Evolutionary conservation across 2,113 vertebrate genomes (phyloP).

Genomic region (Pelobates fuscus): DNA sequence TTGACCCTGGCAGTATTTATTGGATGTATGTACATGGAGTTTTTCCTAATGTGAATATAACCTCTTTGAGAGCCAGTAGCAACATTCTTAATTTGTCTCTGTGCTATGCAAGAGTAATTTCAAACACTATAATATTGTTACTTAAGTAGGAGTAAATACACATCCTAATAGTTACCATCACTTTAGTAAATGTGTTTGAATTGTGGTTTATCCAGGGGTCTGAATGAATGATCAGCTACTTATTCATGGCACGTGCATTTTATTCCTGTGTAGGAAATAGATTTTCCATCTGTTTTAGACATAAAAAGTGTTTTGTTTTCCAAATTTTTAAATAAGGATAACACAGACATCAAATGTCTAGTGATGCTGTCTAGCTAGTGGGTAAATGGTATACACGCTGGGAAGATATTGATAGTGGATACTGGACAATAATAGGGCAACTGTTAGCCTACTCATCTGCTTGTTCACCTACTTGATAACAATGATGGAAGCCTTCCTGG

Average conservation of each 20-base stretch:
- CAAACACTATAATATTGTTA: slow-evolving; percentile 31
- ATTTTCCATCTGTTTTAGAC: slow-evolving; percentile 22
- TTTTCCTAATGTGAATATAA: slow-evolving; percentile 18
- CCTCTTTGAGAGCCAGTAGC: slow-evolving; percentile 25
- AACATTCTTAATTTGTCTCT: slow-evolving; percentile 23
- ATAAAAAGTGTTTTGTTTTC: slow-evolving; percentile 24
- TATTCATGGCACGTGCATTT: slow-evolving; percentile 6
- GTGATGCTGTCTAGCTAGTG: too few relatives aligned
- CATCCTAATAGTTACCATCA: slow-evolving; percentile 30
- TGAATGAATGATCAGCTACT: slow-evolving; percentile 21
- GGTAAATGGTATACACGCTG: too few relatives aligned
- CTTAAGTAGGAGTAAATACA: slow-evolving; percentile 12
- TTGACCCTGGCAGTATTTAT: slow-evolving; percentile 35
- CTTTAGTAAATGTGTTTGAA: background rate
- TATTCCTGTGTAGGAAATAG: slow-evolving; percentile 1
- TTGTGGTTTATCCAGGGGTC: slow-evolving; percentile 17
- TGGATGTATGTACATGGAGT: slow-evolving; percentile 28
- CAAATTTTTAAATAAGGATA: too few relatives aligned
- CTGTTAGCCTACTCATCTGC: too few relatives aligned
- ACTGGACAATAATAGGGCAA: too few relatives aligned
- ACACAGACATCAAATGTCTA: too few relatives aligned
- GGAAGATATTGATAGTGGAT: too few relatives aligned
- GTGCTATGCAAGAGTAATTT: slow-evolving; percentile 28
- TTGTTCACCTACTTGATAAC: too few relatives aligned
- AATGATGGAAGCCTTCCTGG: too few relatives aligned